Percentiles rank a stretch among this genome's conserved stretches.
These are phyloP conservation scores for Nesidiocoris tenuis DNA, from an alignment of 2,888 invertebrate genomes.

Conservation along the genomic window DNA sequence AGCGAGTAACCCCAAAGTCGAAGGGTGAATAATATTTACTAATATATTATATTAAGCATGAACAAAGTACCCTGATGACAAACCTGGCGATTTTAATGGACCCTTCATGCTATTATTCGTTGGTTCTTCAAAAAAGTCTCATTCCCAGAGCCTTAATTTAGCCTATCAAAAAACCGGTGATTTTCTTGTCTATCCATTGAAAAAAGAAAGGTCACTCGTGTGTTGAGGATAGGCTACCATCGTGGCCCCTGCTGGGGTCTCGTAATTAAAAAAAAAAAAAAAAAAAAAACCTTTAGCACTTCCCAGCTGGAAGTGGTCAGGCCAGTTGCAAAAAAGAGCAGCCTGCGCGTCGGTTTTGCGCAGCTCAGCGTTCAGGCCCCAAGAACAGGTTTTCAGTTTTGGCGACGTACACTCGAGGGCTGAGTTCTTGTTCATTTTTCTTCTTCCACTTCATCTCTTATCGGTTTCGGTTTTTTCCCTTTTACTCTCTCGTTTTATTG, in stretches of 20 bases:
- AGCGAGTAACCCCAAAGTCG: too few relatives aligned
- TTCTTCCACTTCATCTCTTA: not conserved
- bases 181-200: not conserved
- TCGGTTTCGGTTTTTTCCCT: slow-evolving; percentile 2
- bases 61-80: too few relatives aligned
- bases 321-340: slow-evolving; percentile 32
- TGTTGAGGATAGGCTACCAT: not conserved
- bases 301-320: slow-evolving; percentile 37
- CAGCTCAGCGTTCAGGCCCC: slow-evolving; percentile 2
- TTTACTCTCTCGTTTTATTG: slow-evolving; percentile 20
- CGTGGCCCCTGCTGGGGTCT: slow-evolving; percentile 27
- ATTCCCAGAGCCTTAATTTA: not conserved
- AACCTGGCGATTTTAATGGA: too few relatives aligned
- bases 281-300: slow-evolving; percentile 33
- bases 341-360: not conserved
- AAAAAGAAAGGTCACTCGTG: not conserved
- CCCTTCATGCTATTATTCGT: too few relatives aligned
- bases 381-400: slow-evolving; percentile 26
- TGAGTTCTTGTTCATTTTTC: slow-evolving; percentile 15
- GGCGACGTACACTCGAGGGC: slow-evolving; percentile 11
- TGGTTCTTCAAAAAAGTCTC: not conserved
- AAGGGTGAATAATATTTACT: too few relatives aligned
- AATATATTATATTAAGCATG: too few relatives aligned
- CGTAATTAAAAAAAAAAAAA: slow-evolving; percentile 35
- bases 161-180: too few relatives aligned